Base-by-base conservation (phyloP, 1,140 invertebrate genomes). In the Meteorus sp. region DNA sequence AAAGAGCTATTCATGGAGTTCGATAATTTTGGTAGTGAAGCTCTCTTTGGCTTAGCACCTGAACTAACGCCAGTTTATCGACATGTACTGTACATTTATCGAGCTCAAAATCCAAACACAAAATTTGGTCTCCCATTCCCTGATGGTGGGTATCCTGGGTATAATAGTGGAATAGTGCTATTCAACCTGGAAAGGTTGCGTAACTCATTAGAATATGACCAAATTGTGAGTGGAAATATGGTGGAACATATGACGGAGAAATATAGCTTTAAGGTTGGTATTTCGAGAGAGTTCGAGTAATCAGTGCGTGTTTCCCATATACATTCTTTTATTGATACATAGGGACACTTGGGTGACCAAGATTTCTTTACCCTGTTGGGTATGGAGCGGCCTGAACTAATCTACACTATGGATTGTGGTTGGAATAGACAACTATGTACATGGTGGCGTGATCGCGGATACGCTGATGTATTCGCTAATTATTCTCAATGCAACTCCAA, bases 391-490 rank as follows among this genome's bases (percentile, higher is more conserved):
- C 87, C 88, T 3, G 81, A 90, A 61, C 73, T 93, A 17, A 89
- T 94, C 67, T 86, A 91, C 69, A 83, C 84, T 15, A 72, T 94
- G 17, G 88, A 91, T 43, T 95, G 92, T 76, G 84, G 83, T 6
- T 94, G 92, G 88, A 94, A 95, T 70, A 80, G 90, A 41, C 92
- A 94, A 70, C 74, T 95, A 43, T 94, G 92, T 70, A 85, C 84
- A 1, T 94, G 91, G 91, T 94, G 92, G 92, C 84, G 84, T 61
- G 82, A 88, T 61, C 86, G 91, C 66, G 91, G 90, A 2, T 93
- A 94, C 64, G 79, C 81, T 2, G 84, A 89, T 63, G 84, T 92
- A 27, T 94, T 94, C 72, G 83, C 88, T 61, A 75, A 84, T 57
- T 94, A 93, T 81, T 89, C 88, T 51, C 81, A 81, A 33, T 95